Base-by-base conservation (phyloP, 2,888 invertebrate genomes). In the Prosapia bicincta region DNA sequence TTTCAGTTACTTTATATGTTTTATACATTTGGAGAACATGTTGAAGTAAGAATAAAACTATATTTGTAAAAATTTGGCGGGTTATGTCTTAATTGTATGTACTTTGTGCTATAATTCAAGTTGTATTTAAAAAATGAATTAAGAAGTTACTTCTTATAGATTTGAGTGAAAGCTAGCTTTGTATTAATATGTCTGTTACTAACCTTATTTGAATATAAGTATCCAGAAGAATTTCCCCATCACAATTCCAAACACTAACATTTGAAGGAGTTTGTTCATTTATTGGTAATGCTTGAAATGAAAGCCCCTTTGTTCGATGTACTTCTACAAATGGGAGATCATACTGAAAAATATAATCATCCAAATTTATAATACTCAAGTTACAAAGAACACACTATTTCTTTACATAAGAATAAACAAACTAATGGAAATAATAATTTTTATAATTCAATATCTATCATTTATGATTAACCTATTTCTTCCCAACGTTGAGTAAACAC, bases 241-340 rank as follows among this genome's bases (percentile, higher is more conserved):
- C 94, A 85, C 93, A 93, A 83, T 94, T 94, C 94, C 94, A 94
- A 54, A 90, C 89, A 81, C 93, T 93, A 65, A 84, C 80, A 38
- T 82, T 81, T 30, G 84, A 83, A 69, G 80, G 80, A 76, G 82
- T 78, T 26, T 81, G 81, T 30, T 85, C 83, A 24, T 84, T 77
- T 71, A 79, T 81, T 71, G 81, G 80, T 32, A 86, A 82, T 9
- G 92, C 88, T 69, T 89, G 88, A 83, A 93, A 92, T 81, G 87
- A 88, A 82, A 92, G 91, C 84, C 92, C 91, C 77, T 89, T 88
- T 2, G 92, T 92, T 79, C 92, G 89, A 84, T 91, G 90, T 1
- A 91, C 89, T 83, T 93, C 91, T 13, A 94, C 91, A 85, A 92
- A 93, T 25, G 91, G 90, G 81, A 94, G 87, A 82, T 91, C 90